phyloP scores from a whole-genome alignment of 2,113 vertebrate genomes.

The Motacilla tschutschensis region DNA sequence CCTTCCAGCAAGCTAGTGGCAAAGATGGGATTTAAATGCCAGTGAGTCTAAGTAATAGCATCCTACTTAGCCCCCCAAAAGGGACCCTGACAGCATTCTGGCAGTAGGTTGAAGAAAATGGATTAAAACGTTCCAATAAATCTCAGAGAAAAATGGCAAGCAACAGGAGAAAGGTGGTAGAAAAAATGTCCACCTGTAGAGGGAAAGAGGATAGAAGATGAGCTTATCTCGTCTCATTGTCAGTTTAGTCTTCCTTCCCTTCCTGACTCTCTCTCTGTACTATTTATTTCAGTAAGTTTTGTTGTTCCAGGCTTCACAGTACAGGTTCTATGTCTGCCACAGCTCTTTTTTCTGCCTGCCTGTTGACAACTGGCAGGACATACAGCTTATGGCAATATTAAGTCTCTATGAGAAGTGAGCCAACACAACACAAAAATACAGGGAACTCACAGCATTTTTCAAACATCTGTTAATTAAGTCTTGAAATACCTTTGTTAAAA shows the following conservation, averaged over 20 bases:
- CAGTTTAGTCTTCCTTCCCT: not conserved
- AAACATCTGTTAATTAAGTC: conserved; percentile 25
- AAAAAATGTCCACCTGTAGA: not conserved
- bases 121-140: not conserved
- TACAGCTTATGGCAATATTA: not conserved
- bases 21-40: not conserved
- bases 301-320: not conserved
- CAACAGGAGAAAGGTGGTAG: not conserved
- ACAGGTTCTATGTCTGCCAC: not conserved
- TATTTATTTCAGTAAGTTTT: not conserved
- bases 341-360: not conserved
- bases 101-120: not conserved
- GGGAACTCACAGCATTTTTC: not conserved
- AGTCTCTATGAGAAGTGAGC: not conserved
- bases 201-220: not conserved
- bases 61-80: not conserved
- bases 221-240: not conserved
- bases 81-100: not conserved
- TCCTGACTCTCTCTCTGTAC: not conserved
- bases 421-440: not conserved
- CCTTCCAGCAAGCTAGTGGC: not conserved
- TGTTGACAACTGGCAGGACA: not conserved
- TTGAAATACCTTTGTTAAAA: not conserved
- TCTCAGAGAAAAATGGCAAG: not conserved
- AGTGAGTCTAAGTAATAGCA: not conserved